Evolutionary conservation across 2,888 invertebrate species (phyloP), one percentile per base, ranked within the genome.

Genomic region (Lycophotia porphyrea): DNA sequence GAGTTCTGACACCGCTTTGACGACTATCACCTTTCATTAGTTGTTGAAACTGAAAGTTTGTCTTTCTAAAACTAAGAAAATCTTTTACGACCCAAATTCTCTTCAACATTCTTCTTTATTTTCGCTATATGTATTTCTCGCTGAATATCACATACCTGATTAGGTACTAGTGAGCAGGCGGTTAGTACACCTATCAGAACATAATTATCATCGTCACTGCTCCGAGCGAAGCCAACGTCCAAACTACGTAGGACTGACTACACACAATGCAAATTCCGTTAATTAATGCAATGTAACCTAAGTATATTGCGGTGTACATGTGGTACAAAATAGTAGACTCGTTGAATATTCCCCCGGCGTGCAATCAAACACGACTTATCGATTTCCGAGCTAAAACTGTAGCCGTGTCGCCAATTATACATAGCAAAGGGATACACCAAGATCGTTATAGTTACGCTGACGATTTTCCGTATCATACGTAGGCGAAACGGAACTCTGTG

Each of bases 311-410:
- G 75, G 73, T 76, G 74, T 78, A 65, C 52, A 74, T 73, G 74
- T 76, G 77, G 76, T 76, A 78, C 78, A 86, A 88, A 86, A 89
- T 87, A 85, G 80, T 80, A 75, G 75, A 84, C 89, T 89, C 86
- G 84, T 90, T 91, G 83, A 79, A 89, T 92, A 92, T 92, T 93
- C 92, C 88, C 85, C 78, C 73, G 71, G 89, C 89, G 91, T 92
- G 85, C 90, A 88, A 90, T 92, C 90, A 92, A 92, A 93, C 92
- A 93, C 91, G 90, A 91, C 90, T 93, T 93, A 93, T 94, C 93
- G 93, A 94, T 93, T 92, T 88, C 90, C 86, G 84, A 85, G 90
- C 91, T 93, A 91, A 93, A 93, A 92, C 90, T 92, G 91, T 91
- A 89, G 90, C 84, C 90, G 87, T 92, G 92, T 92, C 90, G 90